Evolutionary conservation across 2,888 invertebrate genomes (phyloP), one percentile per base, ranked within the genome.

Genomic region (Allophyes oxyacanthae): DNA sequence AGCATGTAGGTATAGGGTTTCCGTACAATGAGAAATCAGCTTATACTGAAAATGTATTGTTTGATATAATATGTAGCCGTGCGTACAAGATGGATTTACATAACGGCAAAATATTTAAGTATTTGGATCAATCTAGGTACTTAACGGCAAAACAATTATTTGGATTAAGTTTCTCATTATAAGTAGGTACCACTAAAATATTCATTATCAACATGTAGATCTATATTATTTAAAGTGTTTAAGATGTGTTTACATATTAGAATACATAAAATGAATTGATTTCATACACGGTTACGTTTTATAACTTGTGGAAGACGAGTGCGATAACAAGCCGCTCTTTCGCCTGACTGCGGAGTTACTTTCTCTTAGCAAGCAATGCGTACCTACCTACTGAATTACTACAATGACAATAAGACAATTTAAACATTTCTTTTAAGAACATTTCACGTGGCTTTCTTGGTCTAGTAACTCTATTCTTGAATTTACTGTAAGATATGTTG

Each of bases 321-420:
- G 48, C 45, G 56, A 67, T 67, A 72, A 60, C 52, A 40, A 46
- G 33, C 32, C 32, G 48, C 55, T 62, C 41, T 55, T 61, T 69
- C 56, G 49, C 54, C 36, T 20, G 15, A 46, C 59, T 49, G 25
- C 45, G n/a, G 34, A 36, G 42, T 43, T 49, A 76, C 74, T 74
- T 74, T 74, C 74, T 58, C 74, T 59, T 40, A 30, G 20, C 53
- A 26, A 48, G 44, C 20, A 20, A 20, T 20, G 46, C 57, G 38
- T 50, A 54, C 59, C n/a, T n/a, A 40, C 54, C 57, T 48, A n/a
- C n/a, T n/a, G n/a, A n/a, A n/a, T 37, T 49, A 57, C 49, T 51
- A 54, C 51, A 54, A 63, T 56, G 69, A 65, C 76, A 72, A 65
- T 57, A 63, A 66, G 45, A 62, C 48, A 40, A 48, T 61, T 56